Conservation (phyloP, 2,888 invertebrate species). For the Aethes cnicana region DNA sequence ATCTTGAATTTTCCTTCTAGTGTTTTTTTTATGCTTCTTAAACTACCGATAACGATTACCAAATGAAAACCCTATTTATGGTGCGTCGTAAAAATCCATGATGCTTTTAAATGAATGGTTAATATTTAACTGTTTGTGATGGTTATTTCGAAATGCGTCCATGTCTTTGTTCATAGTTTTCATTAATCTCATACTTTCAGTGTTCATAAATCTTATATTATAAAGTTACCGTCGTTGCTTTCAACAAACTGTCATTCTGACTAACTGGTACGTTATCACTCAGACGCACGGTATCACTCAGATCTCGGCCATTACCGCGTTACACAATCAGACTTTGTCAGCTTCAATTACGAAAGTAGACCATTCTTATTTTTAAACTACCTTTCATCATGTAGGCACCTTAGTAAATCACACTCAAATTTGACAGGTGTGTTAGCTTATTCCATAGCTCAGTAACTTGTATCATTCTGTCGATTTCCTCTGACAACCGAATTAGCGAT, state of each 20-base stretch:
- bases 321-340: constrained; percentile 72
- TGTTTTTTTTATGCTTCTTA: no score
- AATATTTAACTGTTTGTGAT: no score
- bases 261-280: constrained; percentile 39
- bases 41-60: no score
- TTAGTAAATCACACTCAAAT: constrained; percentile 56
- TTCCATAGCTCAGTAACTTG: constrained; percentile 36
- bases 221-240: no score
- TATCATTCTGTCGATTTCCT: constrained; percentile 20
- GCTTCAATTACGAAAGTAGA: constrained; percentile 69
- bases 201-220: no score
- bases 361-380: constrained; percentile 71
- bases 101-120: no score
- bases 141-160: no score
- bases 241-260: constrained; percentile 42
- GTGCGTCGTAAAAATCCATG: no score
- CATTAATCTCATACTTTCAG: not conserved
- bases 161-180: no score
- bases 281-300: constrained; percentile 35
- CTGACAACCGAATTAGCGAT: constrained; percentile 23
- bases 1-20: no score
- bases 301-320: constrained; percentile 58
- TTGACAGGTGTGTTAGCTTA: constrained; percentile 50
- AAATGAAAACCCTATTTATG: no score
- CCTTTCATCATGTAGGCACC: constrained; percentile 73